Percentiles rank a stretch among this genome's conserved stretches.
Evolutionary conservation across 2,797 vertebrate genomes (phyloP).

Genomic region (Zalophus californianus): DNA sequence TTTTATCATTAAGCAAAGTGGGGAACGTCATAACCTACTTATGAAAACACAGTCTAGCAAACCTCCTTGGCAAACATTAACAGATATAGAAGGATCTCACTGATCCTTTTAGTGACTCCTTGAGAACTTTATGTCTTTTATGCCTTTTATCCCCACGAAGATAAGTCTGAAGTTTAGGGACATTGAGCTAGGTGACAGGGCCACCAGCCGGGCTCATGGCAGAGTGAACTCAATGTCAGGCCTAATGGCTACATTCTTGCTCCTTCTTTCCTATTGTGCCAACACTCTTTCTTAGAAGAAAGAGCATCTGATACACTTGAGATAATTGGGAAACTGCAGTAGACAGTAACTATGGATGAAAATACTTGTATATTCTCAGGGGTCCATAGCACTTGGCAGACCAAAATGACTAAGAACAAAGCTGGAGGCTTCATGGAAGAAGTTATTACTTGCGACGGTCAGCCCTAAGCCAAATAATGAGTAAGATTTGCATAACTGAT

Average conservation of each 20-base stretch:
- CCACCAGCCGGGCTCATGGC: background rate
- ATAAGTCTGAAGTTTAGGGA: background rate
- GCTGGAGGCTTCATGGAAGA: background rate
- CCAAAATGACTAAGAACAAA: background rate
- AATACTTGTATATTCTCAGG: background rate
- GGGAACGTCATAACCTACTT: background rate
- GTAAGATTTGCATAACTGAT: background rate
- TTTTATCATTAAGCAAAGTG: background rate
- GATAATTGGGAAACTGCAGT: background rate
- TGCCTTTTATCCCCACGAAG: background rate
- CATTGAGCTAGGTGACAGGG: background rate
- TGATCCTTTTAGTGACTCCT: background rate
- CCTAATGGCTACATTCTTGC: background rate
- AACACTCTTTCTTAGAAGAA: background rate
- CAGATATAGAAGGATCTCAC: background rate
- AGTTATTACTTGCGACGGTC: background rate
- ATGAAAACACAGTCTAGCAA: background rate
- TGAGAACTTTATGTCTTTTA: background rate
- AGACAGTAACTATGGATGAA: background rate
- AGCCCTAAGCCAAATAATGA: background rate
- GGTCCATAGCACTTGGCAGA: background rate
- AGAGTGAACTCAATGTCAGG: background rate
- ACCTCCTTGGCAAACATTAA: background rate
- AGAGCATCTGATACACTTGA: background rate
- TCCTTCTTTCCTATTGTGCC: background rate